A percentile compares a stretch with the other conserved stretches of the same genome.
These are phyloP conservation scores for Trematomus loennbergii DNA, from an alignment of 2,113 vertebrate genomes.

Conservation along the genomic window DNA sequence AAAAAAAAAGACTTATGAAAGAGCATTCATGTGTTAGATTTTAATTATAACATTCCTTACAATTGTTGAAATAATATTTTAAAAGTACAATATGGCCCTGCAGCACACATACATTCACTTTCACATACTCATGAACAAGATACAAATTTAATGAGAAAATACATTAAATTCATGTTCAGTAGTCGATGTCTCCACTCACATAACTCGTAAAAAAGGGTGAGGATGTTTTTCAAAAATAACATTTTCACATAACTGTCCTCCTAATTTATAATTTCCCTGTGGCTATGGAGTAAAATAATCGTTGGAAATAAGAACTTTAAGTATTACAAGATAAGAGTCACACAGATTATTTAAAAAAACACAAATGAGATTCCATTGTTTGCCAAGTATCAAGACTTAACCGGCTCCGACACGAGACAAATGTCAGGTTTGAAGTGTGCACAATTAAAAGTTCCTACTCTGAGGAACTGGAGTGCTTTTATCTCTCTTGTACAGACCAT, in stretches of 20 bases:
- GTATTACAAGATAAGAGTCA: slow-evolving; percentile 6
- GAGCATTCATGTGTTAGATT: neutral
- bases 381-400: neutral
- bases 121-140: slow-evolving; percentile 2
- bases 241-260: neutral
- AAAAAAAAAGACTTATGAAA: too few species aligned
- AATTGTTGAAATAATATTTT: neutral
- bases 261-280: slow-evolving; percentile 1
- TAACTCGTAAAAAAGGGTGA: neutral
- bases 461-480: slow-evolving; percentile 19
- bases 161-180: neutral
- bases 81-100: neutral
- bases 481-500: neutral
- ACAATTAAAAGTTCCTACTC: neutral
- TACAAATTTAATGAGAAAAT: slow-evolving; percentile 2
- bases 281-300: neutral
- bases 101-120: neutral
- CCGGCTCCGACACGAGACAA: neutral
- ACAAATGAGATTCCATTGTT: neutral
- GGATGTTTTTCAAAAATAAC: neutral
- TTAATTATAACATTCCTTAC: neutral
- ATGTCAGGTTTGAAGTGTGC: neutral
- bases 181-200: neutral
- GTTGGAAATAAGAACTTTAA: neutral
- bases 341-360: neutral